Conservation (phyloP, 2,888 invertebrate genomes). For the Dicyrtoma fusca region DNA sequence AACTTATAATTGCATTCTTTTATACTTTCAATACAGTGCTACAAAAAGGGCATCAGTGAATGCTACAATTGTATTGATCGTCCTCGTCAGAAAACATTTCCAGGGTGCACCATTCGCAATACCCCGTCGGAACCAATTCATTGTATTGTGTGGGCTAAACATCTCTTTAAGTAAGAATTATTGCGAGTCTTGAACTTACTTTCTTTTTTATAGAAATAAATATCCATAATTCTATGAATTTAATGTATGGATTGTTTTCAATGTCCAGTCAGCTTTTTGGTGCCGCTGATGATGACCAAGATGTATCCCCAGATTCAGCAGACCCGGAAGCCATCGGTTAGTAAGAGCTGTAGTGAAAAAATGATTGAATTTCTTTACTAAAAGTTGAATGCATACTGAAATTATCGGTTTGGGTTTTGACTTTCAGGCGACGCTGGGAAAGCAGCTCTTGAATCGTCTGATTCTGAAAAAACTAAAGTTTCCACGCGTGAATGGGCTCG, state of each 20-base stretch:
- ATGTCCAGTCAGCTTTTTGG: constrained; percentile 92
- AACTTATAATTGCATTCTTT: too few species aligned
- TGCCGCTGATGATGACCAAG: constrained; percentile 93
- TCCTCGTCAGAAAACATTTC: constrained; percentile 87
- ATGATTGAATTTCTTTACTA: constrained; percentile 7
- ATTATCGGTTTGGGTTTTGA: neutral
- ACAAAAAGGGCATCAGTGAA: constrained; percentile 83
- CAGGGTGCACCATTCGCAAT: constrained; percentile 98
- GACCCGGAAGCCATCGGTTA: constrained; percentile 81
- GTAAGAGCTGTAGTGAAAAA: neutral
- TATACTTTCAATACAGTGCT: too few species aligned
- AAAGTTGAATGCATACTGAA: constrained; percentile 57
- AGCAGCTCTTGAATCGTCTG: constrained; percentile 56
- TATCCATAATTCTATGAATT: neutral
- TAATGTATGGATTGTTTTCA: too few species aligned
- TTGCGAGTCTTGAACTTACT: neutral
- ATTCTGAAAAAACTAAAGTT: constrained; percentile 62
- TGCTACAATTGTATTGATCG: constrained; percentile 98
- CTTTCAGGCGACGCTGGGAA: constrained; percentile 42
- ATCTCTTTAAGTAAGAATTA: constrained; percentile 84
- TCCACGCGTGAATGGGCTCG: constrained; percentile 90
- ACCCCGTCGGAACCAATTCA: constrained; percentile 99
- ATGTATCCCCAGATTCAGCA: constrained; percentile 95
- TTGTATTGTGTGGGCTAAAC: constrained; percentile 99
- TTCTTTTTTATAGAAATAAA: too few species aligned